Conservation (phyloP, 1,140 invertebrate genomes). For the Drosophila malerkotliana region DNA sequence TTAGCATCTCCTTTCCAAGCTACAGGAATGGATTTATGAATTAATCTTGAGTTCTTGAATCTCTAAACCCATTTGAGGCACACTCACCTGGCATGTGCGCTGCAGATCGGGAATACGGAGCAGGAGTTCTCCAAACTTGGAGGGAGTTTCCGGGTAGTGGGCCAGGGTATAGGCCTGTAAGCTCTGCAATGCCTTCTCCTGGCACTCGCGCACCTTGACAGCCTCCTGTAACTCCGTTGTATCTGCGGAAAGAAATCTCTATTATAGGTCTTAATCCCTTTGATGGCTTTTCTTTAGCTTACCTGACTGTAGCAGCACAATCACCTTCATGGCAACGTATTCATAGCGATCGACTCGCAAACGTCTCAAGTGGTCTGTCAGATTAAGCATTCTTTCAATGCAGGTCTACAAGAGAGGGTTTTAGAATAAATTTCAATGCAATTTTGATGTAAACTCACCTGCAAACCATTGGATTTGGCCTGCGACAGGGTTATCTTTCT, state of each 20-base stretch:
- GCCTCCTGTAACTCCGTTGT: conserved; percentile 95
- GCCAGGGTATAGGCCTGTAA: conserved; percentile 95
- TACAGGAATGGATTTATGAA: conserved; percentile 76
- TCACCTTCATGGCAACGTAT: conserved; percentile 98
- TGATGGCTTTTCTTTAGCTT: conserved; percentile 43
- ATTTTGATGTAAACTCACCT: conserved; percentile 49
- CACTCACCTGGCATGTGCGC: conserved; percentile 93
- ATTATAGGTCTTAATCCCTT: not conserved
- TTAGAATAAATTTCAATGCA: no score
- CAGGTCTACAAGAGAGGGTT: conserved; percentile 86
- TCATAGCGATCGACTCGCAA: conserved; percentile 97
- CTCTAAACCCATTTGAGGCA: not conserved
- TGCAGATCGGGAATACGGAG: conserved; percentile 97
- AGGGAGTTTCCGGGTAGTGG: conserved; percentile 95
- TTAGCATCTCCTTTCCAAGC: conserved; percentile 96
- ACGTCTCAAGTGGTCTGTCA: conserved; percentile 95
- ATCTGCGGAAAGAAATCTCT: conserved; percentile 86
- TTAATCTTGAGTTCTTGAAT: not conserved
- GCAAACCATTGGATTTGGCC: conserved; percentile 85
- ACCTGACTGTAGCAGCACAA: conserved; percentile 96
- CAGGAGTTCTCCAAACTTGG: conserved; percentile 97
- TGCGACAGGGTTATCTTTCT: conserved; percentile 89
- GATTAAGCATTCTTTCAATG: conserved; percentile 96
- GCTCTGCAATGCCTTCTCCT: conserved; percentile 96
- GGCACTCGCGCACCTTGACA: conserved; percentile 95